Conservation (phyloP, 1,140 invertebrate species). For the Nephila pilipes region DNA sequence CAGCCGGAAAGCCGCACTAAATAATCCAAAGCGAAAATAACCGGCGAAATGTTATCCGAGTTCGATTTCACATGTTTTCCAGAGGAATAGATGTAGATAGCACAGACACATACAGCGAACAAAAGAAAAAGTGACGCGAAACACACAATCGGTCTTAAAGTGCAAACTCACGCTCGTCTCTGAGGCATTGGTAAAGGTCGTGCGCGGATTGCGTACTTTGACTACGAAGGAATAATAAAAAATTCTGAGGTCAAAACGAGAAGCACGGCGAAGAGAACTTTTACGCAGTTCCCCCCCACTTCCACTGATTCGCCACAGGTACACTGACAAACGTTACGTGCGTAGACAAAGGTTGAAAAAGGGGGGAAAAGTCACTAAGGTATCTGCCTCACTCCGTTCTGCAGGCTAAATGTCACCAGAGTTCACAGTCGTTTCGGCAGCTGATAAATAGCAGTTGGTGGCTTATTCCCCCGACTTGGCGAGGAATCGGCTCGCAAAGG, state of each 20-base stretch:
- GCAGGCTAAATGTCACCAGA: conserved; percentile 72
- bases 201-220: conserved; percentile 73
- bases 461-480: conserved; percentile 39
- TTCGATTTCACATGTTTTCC: not conserved
- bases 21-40: conserved; percentile 29
- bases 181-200: conserved; percentile 39
- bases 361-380: conserved; percentile 51
- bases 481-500: conserved; percentile 1
- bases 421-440: conserved; percentile 66
- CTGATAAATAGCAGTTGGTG: conserved; percentile 33
- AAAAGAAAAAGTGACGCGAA: conserved; percentile 33
- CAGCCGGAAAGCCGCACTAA: not conserved
- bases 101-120: not conserved
- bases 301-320: conserved; percentile 64
- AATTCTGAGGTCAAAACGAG: conserved; percentile 62
- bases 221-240: conserved; percentile 39
- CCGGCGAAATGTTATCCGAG: not conserved
- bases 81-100: conserved; percentile 3
- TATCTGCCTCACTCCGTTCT: conserved; percentile 60
- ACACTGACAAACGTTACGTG: conserved; percentile 71
- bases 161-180: conserved; percentile 46
- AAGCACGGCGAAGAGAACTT: conserved; percentile 36
- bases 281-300: conserved; percentile 53
- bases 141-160: not conserved
- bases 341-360: conserved; percentile 71